Evolutionary conservation across 2,797 vertebrate genomes (phyloP), one percentile per base, ranked within the genome.

Genomic region (Anabas testudineus): DNA sequence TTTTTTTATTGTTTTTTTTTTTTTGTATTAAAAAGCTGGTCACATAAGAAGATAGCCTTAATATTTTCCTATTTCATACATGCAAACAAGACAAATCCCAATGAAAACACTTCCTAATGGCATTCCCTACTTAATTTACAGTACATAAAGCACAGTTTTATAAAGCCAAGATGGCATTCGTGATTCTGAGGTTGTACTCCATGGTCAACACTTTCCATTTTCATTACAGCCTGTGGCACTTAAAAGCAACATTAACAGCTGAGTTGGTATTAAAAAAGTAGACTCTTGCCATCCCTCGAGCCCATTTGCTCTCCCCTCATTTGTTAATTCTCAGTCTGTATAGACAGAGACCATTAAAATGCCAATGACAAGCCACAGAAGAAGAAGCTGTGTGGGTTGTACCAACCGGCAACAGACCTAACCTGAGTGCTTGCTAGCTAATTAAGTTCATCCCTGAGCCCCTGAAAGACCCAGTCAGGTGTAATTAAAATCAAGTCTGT

Each of bases 401-500:
- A 91, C 88, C 65, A 77, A 85, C 79, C 64, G 60, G 74, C 56
- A 76, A 73, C 88, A 81, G 46, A 71, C 90, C 83, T 82, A 90
- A 83, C 79, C 83, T 66, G 66, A 91, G 90, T 87, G 90, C 88
- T 89, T 21, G 43, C 88, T 74, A 90, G 85, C 93, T 96, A 97
- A 98, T 97, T 95, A 97, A 95, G 94, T 94, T 95, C 90, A 93
- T 90, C 90, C 92, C 85, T 60, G 86, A 92, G 91, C 92, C 87
- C 90, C 87, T 90, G 93, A 91, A 94, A 93, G 90, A 92, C 81
- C 92, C 92, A 91, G 91, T 95, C 95, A 95, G 94, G 94, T 95
- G 84, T 96, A 97, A 99, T 98, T 98, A 99, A 98, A 97, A 94
- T 91, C 70, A 91, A 95, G 92, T 90, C 91, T 77, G 91, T 96